Evolutionary conservation across 35 echinoderm and acorn worm species (phyloP).

Genomic region (Anneissia japonica): DNA sequence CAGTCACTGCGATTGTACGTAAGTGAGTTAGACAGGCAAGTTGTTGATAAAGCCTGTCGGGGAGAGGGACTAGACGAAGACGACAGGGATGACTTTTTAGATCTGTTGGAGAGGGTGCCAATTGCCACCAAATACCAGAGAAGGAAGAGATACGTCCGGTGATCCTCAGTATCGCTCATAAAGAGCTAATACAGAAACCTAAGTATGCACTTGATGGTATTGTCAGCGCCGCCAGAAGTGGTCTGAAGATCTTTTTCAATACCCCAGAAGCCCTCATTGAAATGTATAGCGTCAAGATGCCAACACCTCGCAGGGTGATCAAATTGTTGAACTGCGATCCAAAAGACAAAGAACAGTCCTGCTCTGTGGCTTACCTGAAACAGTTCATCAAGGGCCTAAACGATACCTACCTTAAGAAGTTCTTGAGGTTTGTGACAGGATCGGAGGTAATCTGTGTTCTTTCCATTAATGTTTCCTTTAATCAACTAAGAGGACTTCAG

Average conservation of each 20-base stretch:
- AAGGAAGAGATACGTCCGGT: background rate
- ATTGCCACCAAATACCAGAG: background rate
- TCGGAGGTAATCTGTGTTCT: background rate
- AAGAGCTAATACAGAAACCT: constrained; percentile 25
- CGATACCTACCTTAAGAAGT: background rate
- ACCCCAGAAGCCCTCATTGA: too few species aligned
- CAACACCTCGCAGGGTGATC: constrained; percentile 5
- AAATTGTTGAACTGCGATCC: background rate
- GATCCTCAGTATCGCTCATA: constrained; percentile 7
- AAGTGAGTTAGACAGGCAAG: background rate
- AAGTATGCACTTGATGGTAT: constrained; percentile 27
- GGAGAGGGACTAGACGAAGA: constrained; percentile 7
- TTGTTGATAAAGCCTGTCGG: constrained; percentile 6
- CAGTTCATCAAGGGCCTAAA: constrained; percentile 13
- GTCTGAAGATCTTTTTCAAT: background rate
- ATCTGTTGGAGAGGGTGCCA: constrained; percentile 16
- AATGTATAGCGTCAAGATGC: background rate
- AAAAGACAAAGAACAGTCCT: background rate
- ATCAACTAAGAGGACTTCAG: background rate
- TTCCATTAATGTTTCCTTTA: constrained; percentile 1
- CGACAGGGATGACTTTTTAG: constrained; percentile 20
- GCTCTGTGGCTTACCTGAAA: constrained; percentile 12
- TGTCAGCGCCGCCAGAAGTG: background rate
- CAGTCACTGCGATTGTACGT: constrained; percentile 15
- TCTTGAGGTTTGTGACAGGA: background rate